Conservation (phyloP, 2,888 invertebrate species). For the Leptothorax acervorum region DNA sequence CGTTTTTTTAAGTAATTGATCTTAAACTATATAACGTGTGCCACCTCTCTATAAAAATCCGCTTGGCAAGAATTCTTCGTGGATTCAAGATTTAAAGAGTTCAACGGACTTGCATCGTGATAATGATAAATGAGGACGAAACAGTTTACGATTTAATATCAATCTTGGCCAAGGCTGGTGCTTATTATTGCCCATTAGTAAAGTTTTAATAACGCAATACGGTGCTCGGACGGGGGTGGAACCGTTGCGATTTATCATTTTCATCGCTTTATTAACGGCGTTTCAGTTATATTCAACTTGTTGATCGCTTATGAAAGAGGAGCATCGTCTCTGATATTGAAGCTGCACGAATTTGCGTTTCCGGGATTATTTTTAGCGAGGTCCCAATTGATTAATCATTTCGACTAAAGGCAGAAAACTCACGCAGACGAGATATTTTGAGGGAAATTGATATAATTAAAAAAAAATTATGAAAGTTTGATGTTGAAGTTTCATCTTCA, state of each 20-base stretch:
- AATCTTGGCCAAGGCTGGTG: constrained; percentile 77
- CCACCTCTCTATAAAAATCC: constrained; percentile 22
- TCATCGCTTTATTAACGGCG: constrained; percentile 79
- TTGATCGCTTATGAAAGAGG: constrained; percentile 77
- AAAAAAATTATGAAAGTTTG: neutral
- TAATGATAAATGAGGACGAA: constrained; percentile 79
- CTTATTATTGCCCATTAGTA: constrained; percentile 82
- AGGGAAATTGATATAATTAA: constrained; percentile 14
- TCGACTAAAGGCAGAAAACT: constrained; percentile 46
- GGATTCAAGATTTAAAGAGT: constrained; percentile 56
- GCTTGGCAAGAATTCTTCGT: constrained; percentile 53
- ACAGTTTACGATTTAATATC: constrained; percentile 81
- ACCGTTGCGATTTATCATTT: constrained; percentile 80
- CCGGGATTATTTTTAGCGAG: constrained; percentile 65
- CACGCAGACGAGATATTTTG: constrained; percentile 40
- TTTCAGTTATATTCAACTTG: constrained; percentile 79
- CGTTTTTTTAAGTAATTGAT: constrained; percentile 1
- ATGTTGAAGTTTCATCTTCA: neutral
- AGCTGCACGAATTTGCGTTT: constrained; percentile 64
- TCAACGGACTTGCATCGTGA: constrained; percentile 70
- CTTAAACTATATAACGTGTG: constrained; percentile 11
- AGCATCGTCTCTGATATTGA: constrained; percentile 59
- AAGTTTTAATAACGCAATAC: constrained; percentile 82
- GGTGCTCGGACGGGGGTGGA: constrained; percentile 67
- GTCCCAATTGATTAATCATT: constrained; percentile 64